Evolutionary conservation across 2,113 vertebrate genomes (phyloP).

Genomic region (Pampusana beccarii): DNA sequence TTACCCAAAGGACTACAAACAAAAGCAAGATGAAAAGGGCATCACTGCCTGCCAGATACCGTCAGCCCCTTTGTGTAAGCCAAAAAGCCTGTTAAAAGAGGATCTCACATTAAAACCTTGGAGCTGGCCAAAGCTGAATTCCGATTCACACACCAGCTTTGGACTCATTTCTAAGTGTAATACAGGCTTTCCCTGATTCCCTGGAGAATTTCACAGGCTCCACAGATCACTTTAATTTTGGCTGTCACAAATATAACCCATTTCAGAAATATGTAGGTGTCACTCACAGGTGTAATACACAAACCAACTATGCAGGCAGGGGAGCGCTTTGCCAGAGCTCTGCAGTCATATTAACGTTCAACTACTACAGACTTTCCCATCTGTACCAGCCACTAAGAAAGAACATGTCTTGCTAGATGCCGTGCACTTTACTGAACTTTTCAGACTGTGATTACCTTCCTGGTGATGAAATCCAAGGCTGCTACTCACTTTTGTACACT

Average conservation of each 20-base stretch:
- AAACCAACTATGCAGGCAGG: background rate
- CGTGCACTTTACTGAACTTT: background rate
- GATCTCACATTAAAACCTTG: background rate
- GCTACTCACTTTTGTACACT: background rate
- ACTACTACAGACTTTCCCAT: background rate
- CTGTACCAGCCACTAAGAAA: background rate
- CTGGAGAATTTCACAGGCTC: background rate
- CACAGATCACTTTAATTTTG: background rate
- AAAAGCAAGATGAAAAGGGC: slow-evolving; percentile 56
- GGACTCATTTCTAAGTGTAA: background rate
- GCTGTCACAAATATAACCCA: background rate
- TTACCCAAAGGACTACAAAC: slow-evolving; percentile 46
- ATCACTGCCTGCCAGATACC: slow-evolving; percentile 10
- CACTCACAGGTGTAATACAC: background rate
- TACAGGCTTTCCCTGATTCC: background rate
- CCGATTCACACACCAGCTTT: background rate
- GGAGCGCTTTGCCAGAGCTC: background rate
- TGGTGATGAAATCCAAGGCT: background rate
- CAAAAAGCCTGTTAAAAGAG: slow-evolving; percentile 42
- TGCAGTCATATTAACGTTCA: background rate
- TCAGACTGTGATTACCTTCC: background rate
- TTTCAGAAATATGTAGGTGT: background rate
- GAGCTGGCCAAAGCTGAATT: slow-evolving; percentile 25
- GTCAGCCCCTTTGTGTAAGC: background rate
- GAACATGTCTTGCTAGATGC: background rate